These are phyloP conservation scores for Drosophila sechellia DNA, from an alignment of 1,140 invertebrate genomes.

Conservation along the genomic window DNA sequence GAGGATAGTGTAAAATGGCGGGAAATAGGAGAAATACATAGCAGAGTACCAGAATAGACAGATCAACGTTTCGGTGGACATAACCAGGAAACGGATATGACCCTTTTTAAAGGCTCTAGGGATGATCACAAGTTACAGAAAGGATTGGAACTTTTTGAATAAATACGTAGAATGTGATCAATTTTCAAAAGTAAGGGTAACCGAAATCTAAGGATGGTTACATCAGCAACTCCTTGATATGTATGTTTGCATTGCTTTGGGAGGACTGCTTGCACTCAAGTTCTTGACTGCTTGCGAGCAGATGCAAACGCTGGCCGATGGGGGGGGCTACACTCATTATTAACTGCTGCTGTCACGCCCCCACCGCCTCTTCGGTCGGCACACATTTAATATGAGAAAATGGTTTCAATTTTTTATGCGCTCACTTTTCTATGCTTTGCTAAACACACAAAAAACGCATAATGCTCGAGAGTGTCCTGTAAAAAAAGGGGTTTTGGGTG, in stretches of 20 bases:
- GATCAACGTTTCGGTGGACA: constrained; percentile 61
- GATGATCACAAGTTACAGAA: too few relatives aligned
- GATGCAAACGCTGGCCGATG: constrained; percentile 3
- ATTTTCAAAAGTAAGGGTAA: too few relatives aligned
- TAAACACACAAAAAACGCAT: constrained; percentile 50
- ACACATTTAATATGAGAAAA: constrained; percentile 81
- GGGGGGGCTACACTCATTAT: constrained; percentile 54
- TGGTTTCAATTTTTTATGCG: constrained; percentile 78
- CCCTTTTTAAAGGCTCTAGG: background rate
- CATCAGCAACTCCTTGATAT: too few relatives aligned
- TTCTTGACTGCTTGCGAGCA: constrained; percentile 5
- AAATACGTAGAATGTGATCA: too few relatives aligned
- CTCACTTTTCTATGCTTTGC: constrained; percentile 59
- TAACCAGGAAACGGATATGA: constrained; percentile 60
- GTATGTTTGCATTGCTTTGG: background rate
- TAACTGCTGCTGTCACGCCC: constrained; percentile 51
- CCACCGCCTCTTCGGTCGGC: constrained; percentile 49
- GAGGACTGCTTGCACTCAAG: background rate
- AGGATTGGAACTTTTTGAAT: too few relatives aligned
- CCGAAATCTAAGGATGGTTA: too few relatives aligned
- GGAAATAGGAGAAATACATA: background rate
- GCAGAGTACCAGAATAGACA: constrained; percentile 27
- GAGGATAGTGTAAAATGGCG: constrained; percentile 1
- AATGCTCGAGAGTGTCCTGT: constrained; percentile 29
- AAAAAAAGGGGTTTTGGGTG: background rate